Conservation (phyloP, 2,113 vertebrate species). For the Heterocephalus glaber region DNA sequence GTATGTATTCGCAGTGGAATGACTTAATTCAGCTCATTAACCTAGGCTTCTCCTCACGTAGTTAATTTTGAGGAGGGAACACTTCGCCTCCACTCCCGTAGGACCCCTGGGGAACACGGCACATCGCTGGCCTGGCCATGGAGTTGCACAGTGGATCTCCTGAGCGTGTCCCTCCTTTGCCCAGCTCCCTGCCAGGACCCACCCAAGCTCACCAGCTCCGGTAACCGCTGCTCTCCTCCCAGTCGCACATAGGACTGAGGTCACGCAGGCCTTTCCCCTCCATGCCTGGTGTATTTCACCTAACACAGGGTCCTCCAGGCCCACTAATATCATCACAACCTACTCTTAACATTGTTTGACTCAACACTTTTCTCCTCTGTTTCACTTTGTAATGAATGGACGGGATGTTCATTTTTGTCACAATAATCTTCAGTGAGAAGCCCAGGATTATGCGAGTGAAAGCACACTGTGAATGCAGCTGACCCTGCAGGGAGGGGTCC, state of each 20-base stretch:
- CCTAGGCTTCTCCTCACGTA: background rate
- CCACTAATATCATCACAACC: background rate
- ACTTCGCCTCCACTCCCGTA: background rate
- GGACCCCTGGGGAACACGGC: background rate
- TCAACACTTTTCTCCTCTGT: background rate
- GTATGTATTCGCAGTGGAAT: background rate
- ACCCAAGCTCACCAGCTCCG: background rate
- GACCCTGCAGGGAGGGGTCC: background rate
- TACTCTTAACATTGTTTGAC: background rate
- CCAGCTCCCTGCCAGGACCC: background rate
- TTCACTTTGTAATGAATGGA: background rate
- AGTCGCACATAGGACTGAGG: background rate
- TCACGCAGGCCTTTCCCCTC: background rate
- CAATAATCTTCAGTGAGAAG: background rate
- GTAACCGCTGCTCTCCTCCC: too few relatives aligned
- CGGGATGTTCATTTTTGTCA: background rate
- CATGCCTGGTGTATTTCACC: background rate
- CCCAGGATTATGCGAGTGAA: background rate
- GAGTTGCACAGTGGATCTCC: background rate
- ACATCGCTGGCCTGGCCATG: rapidly evolving
- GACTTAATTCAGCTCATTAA: too few relatives aligned
- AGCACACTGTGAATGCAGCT: background rate
- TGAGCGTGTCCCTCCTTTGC: background rate
- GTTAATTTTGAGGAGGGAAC: background rate
- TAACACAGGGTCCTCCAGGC: background rate